Evolutionary conservation across 2,113 vertebrate species (phyloP).

Genomic region (Thermophis baileyi): DNA sequence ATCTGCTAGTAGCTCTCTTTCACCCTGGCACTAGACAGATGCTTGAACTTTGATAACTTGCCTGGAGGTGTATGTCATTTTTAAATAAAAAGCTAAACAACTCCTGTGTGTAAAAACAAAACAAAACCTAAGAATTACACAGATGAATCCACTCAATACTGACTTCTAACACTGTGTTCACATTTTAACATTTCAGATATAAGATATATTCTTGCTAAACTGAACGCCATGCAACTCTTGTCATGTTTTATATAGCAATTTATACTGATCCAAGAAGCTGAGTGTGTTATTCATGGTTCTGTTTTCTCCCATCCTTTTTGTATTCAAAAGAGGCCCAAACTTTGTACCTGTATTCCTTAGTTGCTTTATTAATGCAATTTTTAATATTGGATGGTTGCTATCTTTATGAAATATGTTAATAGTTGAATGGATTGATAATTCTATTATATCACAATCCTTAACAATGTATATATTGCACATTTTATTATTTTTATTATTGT

Average conservation of each 20-base stretch:
- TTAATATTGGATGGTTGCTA: neutral
- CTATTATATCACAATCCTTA: neutral
- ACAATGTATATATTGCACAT: neutral
- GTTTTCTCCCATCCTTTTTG: neutral
- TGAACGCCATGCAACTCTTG: neutral
- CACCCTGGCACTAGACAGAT: conserved; percentile 43
- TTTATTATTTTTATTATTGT: neutral
- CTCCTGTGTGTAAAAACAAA: neutral
- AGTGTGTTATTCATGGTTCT: neutral
- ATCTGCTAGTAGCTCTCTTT: conserved; percentile 55
- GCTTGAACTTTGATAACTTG: conserved; percentile 40
- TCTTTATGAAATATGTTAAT: neutral
- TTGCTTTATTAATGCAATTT: neutral
- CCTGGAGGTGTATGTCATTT: conserved; percentile 45
- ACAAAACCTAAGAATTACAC: no score
- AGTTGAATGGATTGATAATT: neutral
- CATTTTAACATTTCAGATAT: neutral
- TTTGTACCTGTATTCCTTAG: neutral
- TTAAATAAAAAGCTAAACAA: conserved; percentile 45
- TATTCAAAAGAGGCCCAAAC: neutral
- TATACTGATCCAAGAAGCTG: neutral
- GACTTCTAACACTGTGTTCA: neutral
- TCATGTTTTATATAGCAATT: neutral
- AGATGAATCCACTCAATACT: neutral
- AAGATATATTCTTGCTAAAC: neutral